Conservation (phyloP, 2,888 invertebrate genomes). For the Congeria kusceri region DNA sequence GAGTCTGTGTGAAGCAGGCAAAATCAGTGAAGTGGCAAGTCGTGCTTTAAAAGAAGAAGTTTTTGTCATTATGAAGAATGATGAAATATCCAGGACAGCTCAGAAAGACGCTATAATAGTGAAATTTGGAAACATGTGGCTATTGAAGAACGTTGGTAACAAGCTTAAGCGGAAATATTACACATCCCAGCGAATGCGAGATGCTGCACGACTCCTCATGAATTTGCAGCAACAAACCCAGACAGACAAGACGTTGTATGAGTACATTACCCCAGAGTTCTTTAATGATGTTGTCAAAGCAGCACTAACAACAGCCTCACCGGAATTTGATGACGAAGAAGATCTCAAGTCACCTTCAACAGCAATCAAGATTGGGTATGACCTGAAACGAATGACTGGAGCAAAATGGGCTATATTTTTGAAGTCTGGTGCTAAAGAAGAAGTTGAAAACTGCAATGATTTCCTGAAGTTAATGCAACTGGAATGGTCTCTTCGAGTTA, state of each 20-base stretch:
- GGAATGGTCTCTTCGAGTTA: slow-evolving; percentile 28
- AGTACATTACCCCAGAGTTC: slow-evolving; percentile 29
- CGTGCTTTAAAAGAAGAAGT: slow-evolving; percentile 40
- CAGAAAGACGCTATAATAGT: slow-evolving; percentile 23
- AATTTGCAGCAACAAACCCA: slow-evolving; percentile 7
- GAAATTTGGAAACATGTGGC: slow-evolving; percentile 53
- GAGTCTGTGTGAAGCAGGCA: slow-evolving; percentile 39
- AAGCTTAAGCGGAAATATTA: slow-evolving; percentile 55
- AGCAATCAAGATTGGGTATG: slow-evolving; percentile 60
- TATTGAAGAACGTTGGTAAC: slow-evolving; percentile 49
- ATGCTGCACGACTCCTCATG: slow-evolving; percentile 37
- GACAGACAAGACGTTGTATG: slow-evolving; percentile 5
- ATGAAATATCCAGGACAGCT: slow-evolving; percentile 32
- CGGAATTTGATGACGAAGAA: slow-evolving; percentile 55
- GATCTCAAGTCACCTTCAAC: slow-evolving; percentile 54
- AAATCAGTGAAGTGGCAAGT: slow-evolving; percentile 25
- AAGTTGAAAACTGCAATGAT: slow-evolving; percentile 36
- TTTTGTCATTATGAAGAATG: slow-evolving; percentile 51
- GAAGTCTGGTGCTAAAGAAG: slow-evolving; percentile 16
- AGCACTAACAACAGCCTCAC: slow-evolving; percentile 42
- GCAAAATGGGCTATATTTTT: slow-evolving; percentile 52
- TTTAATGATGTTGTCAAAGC: slow-evolving; percentile 48
- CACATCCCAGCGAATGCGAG: slow-evolving; percentile 48
- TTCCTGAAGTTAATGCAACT: slow-evolving; percentile 45
- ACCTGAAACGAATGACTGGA: slow-evolving; percentile 45